Evolutionary conservation across 2,888 invertebrate genomes (phyloP), one percentile per base, ranked within the genome.

Genomic region (Drosophila nigricruria): DNA sequence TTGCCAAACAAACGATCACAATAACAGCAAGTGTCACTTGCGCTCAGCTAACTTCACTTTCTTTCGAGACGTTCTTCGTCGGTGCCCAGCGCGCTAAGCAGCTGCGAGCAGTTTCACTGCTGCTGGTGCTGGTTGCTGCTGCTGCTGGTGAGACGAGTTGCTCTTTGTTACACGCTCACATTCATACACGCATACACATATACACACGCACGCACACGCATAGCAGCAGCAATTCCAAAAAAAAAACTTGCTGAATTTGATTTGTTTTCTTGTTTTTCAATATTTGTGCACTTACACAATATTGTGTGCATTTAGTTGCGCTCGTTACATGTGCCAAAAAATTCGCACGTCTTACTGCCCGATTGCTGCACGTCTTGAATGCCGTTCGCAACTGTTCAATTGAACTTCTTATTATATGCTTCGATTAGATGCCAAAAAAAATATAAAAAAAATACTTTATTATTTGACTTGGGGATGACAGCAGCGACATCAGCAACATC

Each of bases 41-140:
- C 72, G 67, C 66, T 58, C 66, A 77, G 67, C 66, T 58, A 68
- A 77, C 81, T 83, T 83, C 83, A 83, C 83, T 83, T 83, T 83
- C 88, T 88, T 85, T 74, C 53, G 47, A 79, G 70, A 69, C 66
- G 69, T 75, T 82, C 80, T 82, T 84, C 70, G 74, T 54, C 62
- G 43, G 27, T 50, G 45, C 47, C 25, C 42, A 45, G 65, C 47
- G 42, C 38, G 34, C 38, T n/a, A n/a, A 57, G 77, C 72, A 72
- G 69, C 69, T 79, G 60, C 47, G 68, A 34, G 20, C 56, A 64
- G 68, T 78, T 76, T 78, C 69, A 64, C 76, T 76, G 50, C 49
- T 60, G 45, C 45, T 60, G 49, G 32, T 52, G 20, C 38, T 38
- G n/a, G n/a, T 9, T 60, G 49, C 23, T 61, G 52, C 76, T 76